phyloP scores from a whole-genome alignment of 1,140 invertebrate genomes.

The Episyrphus balteatus region DNA sequence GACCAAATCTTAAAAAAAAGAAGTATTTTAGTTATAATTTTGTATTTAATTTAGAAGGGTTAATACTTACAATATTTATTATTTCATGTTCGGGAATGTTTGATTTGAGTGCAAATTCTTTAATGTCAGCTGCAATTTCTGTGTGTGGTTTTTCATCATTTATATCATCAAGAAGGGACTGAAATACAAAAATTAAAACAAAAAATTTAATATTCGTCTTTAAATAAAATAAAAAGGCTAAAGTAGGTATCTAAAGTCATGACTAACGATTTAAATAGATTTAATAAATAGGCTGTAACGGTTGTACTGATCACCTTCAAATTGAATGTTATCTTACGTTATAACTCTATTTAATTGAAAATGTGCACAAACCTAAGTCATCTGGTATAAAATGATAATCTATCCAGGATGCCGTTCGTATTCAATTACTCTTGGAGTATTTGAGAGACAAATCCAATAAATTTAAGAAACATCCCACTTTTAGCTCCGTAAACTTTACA shows the following conservation, averaged over 20 bases:
- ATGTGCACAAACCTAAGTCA: too few relatives aligned
- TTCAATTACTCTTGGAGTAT: too few relatives aligned
- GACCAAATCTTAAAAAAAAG: constrained; percentile 64
- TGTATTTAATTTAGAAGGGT: not conserved
- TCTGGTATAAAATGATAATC: not conserved
- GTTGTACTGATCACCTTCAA: too few relatives aligned
- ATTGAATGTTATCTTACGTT: too few relatives aligned
- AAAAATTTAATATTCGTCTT: not conserved
- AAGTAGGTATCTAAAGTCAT: not conserved
- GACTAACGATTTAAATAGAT: too few relatives aligned
- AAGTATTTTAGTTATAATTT: not conserved
- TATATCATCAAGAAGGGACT: constrained; percentile 65
- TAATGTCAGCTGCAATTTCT: constrained; percentile 71
- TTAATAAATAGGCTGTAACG: too few relatives aligned
- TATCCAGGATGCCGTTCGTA: too few relatives aligned
- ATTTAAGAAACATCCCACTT: too few relatives aligned
- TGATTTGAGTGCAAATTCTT: constrained; percentile 71
- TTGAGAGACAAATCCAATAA: too few relatives aligned
- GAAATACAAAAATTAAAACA: constrained; percentile 4
- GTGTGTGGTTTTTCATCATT: constrained; percentile 67
- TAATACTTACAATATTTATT: constrained; percentile 54
- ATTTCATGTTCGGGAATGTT: constrained; percentile 82
- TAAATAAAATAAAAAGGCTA: not conserved
- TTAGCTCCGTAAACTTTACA: too few relatives aligned
- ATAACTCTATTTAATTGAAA: not conserved